Evolutionary conservation across 2,888 invertebrate species (phyloP).

Genomic region (Caenorhabditis afra): DNA sequence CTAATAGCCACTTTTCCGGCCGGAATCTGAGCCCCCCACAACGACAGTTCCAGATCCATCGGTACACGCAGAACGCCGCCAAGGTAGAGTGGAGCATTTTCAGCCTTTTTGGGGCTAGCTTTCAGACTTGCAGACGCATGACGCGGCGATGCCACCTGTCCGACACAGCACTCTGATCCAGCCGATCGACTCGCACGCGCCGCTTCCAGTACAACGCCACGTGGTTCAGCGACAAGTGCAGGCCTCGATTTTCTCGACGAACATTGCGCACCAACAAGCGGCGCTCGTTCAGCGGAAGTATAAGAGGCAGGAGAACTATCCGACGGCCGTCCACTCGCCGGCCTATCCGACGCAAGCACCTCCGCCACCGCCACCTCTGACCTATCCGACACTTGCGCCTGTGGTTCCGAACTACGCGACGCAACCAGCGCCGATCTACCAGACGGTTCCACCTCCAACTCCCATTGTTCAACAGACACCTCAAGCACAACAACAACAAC

Average conservation of each 20-base stretch:
- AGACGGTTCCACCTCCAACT: no score
- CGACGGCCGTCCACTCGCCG: not conserved
- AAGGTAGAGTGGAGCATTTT: no score
- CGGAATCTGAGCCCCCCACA: no score
- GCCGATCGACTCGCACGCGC: slow-evolving; percentile 15
- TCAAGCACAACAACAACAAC: no score
- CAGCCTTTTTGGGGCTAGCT: not conserved
- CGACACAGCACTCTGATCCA: slow-evolving; percentile 27
- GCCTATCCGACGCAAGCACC: not conserved
- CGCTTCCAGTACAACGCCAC: slow-evolving; percentile 16
- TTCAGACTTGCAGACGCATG: not conserved
- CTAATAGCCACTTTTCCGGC: no score
- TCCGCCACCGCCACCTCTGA: not conserved
- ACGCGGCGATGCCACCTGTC: slow-evolving; percentile 15
- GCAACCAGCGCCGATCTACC: no score
- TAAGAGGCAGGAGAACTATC: slow-evolving; percentile 17
- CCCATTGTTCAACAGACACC: no score
- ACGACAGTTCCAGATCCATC: not conserved
- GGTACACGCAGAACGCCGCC: not conserved
- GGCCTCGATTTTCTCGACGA: slow-evolving; percentile 1
- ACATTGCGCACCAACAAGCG: not conserved
- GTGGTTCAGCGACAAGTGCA: slow-evolving; percentile 40
- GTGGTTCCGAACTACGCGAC: no score
- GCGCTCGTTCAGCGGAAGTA: slow-evolving; percentile 6
- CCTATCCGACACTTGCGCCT: no score